phyloP scores from a whole-genome alignment of 2,797 vertebrate species.

The Pseudochirops corinnae region DNA sequence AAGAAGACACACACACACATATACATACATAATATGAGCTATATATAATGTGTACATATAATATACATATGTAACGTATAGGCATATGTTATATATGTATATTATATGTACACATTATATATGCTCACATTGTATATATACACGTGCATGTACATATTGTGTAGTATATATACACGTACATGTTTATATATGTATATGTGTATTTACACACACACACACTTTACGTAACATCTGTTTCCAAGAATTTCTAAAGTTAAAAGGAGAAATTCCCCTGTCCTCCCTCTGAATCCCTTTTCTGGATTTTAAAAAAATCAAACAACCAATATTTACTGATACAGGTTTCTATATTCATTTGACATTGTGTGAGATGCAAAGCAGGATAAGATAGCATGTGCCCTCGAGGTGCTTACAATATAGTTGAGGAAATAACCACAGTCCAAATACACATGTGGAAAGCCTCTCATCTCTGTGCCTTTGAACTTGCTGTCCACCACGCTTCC shows the following conservation, averaged over 20 bases:
- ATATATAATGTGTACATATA: not conserved
- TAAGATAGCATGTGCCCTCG: conserved; percentile 52
- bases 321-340: conserved; percentile 73
- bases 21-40: not conserved
- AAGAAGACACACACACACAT: not conserved
- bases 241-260: conserved; percentile 59
- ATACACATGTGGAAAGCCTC: not conserved
- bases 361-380: conserved; percentile 56
- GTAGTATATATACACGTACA: not conserved
- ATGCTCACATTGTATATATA: no score
- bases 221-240: conserved; percentile 57
- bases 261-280: conserved; percentile 45
- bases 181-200: not conserved
- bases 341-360: not conserved
- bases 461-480: not conserved
- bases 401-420: conserved; percentile 61
- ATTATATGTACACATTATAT: no score
- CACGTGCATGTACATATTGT: not conserved
- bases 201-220: not conserved
- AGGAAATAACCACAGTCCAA: conserved; percentile 45
- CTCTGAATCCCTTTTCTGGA: conserved; percentile 69
- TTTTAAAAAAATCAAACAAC: conserved; percentile 75
- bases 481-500: not conserved
- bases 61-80: not conserved
- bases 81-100: no score